Conservation (phyloP, 1,140 invertebrate species). For the Trichogramma pretiosum region DNA sequence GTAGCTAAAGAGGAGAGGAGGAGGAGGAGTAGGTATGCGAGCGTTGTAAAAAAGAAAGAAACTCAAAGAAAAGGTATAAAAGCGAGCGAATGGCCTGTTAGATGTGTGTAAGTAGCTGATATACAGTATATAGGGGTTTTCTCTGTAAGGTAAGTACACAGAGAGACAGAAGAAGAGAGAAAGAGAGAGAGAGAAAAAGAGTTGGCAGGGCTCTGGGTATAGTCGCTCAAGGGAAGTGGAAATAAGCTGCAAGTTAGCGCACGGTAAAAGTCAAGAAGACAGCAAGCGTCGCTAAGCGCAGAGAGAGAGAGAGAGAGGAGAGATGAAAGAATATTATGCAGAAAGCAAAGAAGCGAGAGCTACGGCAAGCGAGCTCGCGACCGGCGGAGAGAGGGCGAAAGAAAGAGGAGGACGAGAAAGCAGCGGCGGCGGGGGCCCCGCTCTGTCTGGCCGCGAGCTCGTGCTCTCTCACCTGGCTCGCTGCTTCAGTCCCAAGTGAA, state of each 20-base stretch:
- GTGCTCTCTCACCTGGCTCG: slow-evolving; percentile 8
- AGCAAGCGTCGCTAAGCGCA: neutral
- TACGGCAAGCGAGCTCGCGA: neutral
- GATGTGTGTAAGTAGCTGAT: too few relatives aligned
- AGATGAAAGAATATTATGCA: neutral
- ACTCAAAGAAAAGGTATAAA: too few relatives aligned
- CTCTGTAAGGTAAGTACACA: too few relatives aligned
- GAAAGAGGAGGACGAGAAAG: slow-evolving; percentile 20
- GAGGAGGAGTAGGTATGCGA: too few relatives aligned
- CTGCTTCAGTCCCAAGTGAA: slow-evolving; percentile 12
- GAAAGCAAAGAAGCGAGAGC: neutral
- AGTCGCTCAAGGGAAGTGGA: too few relatives aligned
- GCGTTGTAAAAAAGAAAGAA: too few relatives aligned
- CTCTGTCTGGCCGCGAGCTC: slow-evolving; percentile 5
- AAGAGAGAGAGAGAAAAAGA: slow-evolving; percentile 13
- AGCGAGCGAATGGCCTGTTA: too few relatives aligned
- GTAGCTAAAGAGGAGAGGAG: too few relatives aligned
- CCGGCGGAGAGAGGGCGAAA: neutral
- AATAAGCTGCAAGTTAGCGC: too few relatives aligned
- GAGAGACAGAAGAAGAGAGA: slow-evolving; percentile 12
- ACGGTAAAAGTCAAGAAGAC: too few relatives aligned
- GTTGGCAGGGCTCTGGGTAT: too few relatives aligned
- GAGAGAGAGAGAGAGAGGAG: slow-evolving; percentile 12
- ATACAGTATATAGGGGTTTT: too few relatives aligned
- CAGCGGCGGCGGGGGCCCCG: slow-evolving; percentile 19